Base-by-base conservation (phyloP, 1,140 invertebrate genomes). In the Drosophila teissieri region DNA sequence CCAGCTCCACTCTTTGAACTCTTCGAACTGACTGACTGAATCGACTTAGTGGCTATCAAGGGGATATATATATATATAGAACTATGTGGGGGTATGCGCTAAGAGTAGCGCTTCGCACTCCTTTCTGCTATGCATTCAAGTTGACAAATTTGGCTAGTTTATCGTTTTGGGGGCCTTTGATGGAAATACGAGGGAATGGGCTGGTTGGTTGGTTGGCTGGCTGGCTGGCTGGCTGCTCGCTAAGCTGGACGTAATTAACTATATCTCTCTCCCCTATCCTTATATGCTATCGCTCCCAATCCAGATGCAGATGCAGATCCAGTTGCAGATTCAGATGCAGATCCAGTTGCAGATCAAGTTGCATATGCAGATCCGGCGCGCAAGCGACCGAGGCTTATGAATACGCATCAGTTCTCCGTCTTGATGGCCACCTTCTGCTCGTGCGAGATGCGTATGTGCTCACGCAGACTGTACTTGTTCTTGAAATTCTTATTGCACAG, bases 401-500 rank as follows among this genome's bases (percentile, higher is more conserved):
- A 75, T 48, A 80, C 77, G 84, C 65, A 90, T 91, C 90, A 91
- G 76, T 91, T 91, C 73, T 91, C 90, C 84, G 90, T 70, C 42
- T 91, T 91, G 49, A 91, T 80, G 55, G 89, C 53, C 27, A 86
- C 77, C 65, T 92, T 92, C 67, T 92, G 91, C 56, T 92, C 92
- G 34, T 92, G 92, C 14, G 91, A 92, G 61, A 92, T 92, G 63
- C 92, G 83, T 73, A 92, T 92, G 64, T 92, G 92, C 63, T 92
- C 92, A 0, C 92, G 65, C 15, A 92, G 80, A 54, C 92, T 92
- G 80, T 92, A 92, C 57, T 92, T 92, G 52, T 92, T 92, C 62
- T 92, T 92, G 67, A 92, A 92, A 83, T 92, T 92, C 76, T 92
- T 92, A 82, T 92, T 91, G 81, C 92, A 92, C 34, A 91, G 72